These are phyloP conservation scores for Pseudonaja textilis DNA, from an alignment of 2,113 vertebrate genomes.

Conservation along the genomic window DNA sequence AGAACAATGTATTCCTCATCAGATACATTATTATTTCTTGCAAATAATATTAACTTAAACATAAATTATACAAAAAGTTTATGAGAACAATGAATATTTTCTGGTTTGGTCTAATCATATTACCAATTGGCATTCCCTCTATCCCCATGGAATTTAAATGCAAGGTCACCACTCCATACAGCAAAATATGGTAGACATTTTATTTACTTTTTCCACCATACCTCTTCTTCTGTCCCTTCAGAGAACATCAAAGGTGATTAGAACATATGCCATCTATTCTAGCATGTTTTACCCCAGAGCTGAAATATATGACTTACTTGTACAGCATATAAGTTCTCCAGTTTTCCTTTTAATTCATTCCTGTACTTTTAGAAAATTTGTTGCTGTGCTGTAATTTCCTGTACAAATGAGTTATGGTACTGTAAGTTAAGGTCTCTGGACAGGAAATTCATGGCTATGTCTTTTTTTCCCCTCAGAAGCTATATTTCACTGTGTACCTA, in stretches of 20 bases:
- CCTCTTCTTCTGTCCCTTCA: neutral
- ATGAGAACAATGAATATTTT: neutral
- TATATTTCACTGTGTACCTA: neutral
- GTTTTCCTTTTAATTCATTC: neutral
- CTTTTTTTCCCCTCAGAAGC: neutral
- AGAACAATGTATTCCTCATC: neutral
- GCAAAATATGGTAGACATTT: neutral
- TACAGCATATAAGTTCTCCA: neutral
- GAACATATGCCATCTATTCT: neutral
- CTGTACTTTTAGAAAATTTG: neutral
- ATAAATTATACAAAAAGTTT: neutral
- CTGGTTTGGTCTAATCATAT: neutral
- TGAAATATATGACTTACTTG: neutral
- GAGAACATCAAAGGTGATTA: neutral
- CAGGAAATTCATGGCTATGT: neutral
- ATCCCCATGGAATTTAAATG: neutral
- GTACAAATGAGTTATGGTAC: neutral
- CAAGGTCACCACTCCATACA: neutral
- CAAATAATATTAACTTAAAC: neutral
- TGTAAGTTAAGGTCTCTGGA: neutral
- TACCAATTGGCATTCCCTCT: neutral
- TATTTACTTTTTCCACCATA: neutral
- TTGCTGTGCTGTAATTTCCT: neutral
- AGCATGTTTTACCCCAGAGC: neutral
- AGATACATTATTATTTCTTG: neutral